Conservation (phyloP, 1,140 invertebrate species). For the Melitaea cinxia region DNA sequence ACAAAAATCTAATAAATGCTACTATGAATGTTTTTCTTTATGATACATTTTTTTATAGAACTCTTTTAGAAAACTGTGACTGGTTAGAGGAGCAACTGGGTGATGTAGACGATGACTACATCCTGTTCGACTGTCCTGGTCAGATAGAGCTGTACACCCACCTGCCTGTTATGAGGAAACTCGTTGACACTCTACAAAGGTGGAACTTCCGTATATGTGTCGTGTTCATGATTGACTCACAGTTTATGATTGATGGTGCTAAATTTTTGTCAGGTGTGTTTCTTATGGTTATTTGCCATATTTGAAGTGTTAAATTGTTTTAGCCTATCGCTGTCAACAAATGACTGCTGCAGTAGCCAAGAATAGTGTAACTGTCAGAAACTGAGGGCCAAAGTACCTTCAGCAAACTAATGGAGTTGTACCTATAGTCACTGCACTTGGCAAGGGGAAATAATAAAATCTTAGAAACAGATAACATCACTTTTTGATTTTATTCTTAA, state of each 20-base stretch:
- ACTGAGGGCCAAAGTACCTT: no score
- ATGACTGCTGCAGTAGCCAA: no score
- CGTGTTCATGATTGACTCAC: conserved; percentile 96
- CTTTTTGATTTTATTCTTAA: no score
- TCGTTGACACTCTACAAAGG: conserved; percentile 91
- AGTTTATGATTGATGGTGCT: conserved; percentile 97
- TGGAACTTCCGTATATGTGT: conserved; percentile 96
- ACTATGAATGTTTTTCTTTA: not conserved
- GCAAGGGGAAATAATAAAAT: no score
- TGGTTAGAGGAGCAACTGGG: conserved; percentile 94
- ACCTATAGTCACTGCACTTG: no score
- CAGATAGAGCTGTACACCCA: conserved; percentile 99
- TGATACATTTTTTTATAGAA: conserved; percentile 81
- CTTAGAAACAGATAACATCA: no score
- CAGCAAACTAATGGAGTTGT: no score
- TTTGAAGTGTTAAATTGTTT: no score
- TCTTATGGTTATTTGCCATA: not conserved
- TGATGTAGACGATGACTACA: conserved; percentile 94
- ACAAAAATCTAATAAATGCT: not conserved
- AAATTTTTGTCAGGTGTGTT: conserved; percentile 93
- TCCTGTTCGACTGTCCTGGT: conserved; percentile 99
- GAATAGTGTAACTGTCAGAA: no score
- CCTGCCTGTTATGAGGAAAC: conserved; percentile 92
- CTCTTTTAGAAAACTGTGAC: conserved; percentile 93
- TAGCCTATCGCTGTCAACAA: no score